A percentile compares a stretch with the other conserved stretches of the same genome.
These are phyloP conservation scores for Oreamnos americanus DNA, from an alignment of 2,113 vertebrate genomes.

Conservation along the genomic window DNA sequence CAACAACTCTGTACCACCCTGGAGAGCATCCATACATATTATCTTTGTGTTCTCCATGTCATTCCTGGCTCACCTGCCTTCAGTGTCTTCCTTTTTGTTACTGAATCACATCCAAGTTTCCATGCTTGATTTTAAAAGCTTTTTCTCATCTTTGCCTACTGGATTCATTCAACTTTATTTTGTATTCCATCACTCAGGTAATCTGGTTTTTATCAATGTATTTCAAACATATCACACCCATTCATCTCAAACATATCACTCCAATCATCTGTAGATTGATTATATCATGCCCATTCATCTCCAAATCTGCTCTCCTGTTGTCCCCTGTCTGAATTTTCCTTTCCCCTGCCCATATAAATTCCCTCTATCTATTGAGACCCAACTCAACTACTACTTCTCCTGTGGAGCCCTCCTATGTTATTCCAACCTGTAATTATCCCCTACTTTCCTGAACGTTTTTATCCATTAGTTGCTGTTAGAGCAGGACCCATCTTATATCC, in stretches of 20 bases:
- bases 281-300: neutral
- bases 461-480: neutral
- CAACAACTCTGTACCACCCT: neutral
- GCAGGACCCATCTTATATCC: neutral
- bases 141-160: neutral
- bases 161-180: neutral
- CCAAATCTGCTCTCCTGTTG: neutral
- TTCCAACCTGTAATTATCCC: neutral
- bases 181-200: neutral
- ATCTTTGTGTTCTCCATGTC: fast-evolving
- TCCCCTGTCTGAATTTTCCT: neutral
- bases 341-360: neutral
- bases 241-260: neutral
- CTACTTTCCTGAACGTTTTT: neutral
- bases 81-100: neutral
- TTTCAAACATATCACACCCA: neutral
- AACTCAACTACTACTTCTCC: neutral
- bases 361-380: neutral
- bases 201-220: neutral
- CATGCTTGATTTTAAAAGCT: neutral
- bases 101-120: neutral
- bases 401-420: neutral
- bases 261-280: neutral
- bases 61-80: neutral
- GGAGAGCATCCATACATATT: fast-evolving